Evolutionary conservation across 64 coral and sea anemone species (phyloP).

Genomic region (Catalaphyllia jardinei): DNA sequence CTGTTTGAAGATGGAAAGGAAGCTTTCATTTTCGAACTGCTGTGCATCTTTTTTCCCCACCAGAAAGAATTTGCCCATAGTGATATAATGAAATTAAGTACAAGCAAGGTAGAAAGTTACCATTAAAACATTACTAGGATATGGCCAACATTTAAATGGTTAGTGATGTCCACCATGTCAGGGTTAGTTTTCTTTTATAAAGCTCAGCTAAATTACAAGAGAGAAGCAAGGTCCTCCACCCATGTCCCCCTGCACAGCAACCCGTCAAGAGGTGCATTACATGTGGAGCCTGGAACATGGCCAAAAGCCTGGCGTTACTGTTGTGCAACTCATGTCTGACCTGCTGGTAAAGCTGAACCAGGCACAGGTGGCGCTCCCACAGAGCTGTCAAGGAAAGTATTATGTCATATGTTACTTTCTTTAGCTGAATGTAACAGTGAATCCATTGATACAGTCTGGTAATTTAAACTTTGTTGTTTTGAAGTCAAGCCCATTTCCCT

Average conservation of each 20-base stretch:
- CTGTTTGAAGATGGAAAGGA: no score
- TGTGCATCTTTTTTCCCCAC: no score
- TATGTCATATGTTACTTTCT: no score
- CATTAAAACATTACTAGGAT: not conserved
- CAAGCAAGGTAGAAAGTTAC: not conserved
- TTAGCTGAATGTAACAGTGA: not conserved
- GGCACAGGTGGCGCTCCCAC: conserved; percentile 79
- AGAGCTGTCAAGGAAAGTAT: conserved; percentile 43
- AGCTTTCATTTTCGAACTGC: no score
- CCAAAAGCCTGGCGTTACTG: conserved; percentile 91
- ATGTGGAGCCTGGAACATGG: conserved; percentile 95
- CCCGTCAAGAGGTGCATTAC: conserved; percentile 77
- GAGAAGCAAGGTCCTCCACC: conserved; percentile 20
- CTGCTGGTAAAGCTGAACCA: conserved; percentile 90
- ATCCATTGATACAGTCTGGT: no score
- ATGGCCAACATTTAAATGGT: not conserved
- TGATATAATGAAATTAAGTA: no score
- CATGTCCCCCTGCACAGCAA: conserved; percentile 51
- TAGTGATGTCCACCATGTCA: not conserved
- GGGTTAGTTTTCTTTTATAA: not conserved
- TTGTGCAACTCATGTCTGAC: conserved; percentile 92
- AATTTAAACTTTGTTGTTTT: no score
- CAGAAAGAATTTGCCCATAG: no score
- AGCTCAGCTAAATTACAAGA: not conserved
- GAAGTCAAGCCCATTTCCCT: no score